Base-by-base conservation (phyloP, 2,113 vertebrate genomes). In the Tricholaema leucomelas region DNA sequence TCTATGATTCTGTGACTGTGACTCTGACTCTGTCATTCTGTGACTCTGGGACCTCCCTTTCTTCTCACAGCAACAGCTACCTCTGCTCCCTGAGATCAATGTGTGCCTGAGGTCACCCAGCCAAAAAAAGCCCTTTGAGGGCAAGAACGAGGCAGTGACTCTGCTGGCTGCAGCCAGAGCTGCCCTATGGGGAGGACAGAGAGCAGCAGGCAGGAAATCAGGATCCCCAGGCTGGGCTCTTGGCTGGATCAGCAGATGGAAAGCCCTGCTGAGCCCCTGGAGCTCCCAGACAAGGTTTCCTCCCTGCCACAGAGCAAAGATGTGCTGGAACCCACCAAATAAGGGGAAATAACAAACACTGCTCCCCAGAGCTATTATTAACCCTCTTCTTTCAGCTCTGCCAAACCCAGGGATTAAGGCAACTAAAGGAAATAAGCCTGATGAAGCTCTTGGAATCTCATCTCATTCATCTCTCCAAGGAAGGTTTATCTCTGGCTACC, bases 351-450 rank as follows among this genome's bases (percentile, higher is more conserved):
- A 81, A 4, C 21, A 23, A 77, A 30, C 52, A 20, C 8, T 86
- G 72, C 52, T 78, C 48, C n/a, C 33, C 65, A 28, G 58, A 36
- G 69, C 77, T 93, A 42, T 92, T 90, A 90, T 90, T 88, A 93
- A 71, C 55, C 9, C 1, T 28, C 73, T 31, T 70, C 50, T 42
- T 50, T 54, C 65, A 78, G 18, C 23, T 58, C 40, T 85, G 86
- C 88, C 86, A 91, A 71, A 67, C 5, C 44, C 65, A 10, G 12
- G 25, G 46, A 85, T 56, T 48, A 71, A 73, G 31, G 40, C 33
- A 71, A 44, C 52, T 48, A 9, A 59, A 56, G 71, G 44, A 79
- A 91, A 83, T 44, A 87, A 93, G 12, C 48, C 15, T 73, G 42
- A 28, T 35, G 4, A n/a, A 52, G 54, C 44, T 35, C 84, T 55